Base-by-base conservation (phyloP, 2,797 vertebrate genomes). In the Schizopygopsis pylzovi region DNA sequence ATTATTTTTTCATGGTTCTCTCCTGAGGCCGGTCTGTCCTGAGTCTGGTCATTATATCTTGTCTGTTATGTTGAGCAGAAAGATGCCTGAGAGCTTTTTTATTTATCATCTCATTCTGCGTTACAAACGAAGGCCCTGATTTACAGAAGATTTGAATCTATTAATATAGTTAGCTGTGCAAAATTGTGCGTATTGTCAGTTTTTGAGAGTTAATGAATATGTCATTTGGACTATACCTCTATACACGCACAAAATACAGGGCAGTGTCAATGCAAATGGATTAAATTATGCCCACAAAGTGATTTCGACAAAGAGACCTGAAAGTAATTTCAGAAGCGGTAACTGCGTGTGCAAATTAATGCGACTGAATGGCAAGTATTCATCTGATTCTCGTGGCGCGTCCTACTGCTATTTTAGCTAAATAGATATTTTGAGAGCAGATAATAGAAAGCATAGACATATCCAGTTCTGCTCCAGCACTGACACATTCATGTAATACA, bases 61-160 rank as follows among this genome's bases (percentile, higher is more conserved):
- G 81, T 82, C 81, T 18, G 43, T 87, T 77, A 70, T 63, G 4
- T 11, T 47, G 20, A 56, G 43, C 79, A 79, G 61, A 72, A 8
- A 78, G 70, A 88, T 89, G 91, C 90, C 88, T 85, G 89, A 28
- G 88, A 92, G 92, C 90, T 68, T 87, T 86, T 90, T 90, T 82
- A 86, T 89, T 84, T 41, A 68, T 90, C 92, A 90, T 89, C 89
- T 88, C 86, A 90, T 80, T 89, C 59, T 59, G 39, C 54, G 25
- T 65, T 73, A 43, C 61, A 41, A 45, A 41, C 4, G 15, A 25
- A 63, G 12, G 25, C 16, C 56, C 39, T 56, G 67, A 43, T 71
- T 43, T 43, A 41, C 47, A 28, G 3, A 47, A 49, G 43, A 6
- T 75, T 75, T 75, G 43, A 8, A 61, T 18, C 7, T 59, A 63